Evolutionary conservation across 2,888 invertebrate species (phyloP), one percentile per base, ranked within the genome.

Genomic region (Phengaris alcon): DNA sequence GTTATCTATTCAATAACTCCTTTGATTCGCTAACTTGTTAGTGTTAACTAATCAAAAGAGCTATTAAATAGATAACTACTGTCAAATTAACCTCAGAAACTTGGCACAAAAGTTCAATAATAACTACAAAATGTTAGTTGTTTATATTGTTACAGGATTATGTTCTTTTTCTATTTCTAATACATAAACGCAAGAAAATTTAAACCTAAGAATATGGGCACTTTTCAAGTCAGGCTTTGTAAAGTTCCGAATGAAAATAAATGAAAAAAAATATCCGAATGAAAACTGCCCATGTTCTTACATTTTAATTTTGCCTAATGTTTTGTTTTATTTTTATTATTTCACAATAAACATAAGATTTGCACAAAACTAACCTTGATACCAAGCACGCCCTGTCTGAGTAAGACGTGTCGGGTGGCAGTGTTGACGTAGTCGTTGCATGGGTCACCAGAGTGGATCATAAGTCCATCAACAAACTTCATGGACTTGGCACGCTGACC

Each of bases 371-470:
- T 83, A 84, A 97, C 98, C 97, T 96, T 96, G 81, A 96, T 96
- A 81, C 96, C 96, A 74, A 96, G 93, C 81, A 96, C 96, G 84
- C 96, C 96, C 95, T 99, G 99, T 89, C 99, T 95, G 77, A 99
- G 95, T 84, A 99, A 95, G 54, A 99, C 99, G 90, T 99, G 99
- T 83, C 99, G 95, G 73, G 99, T 99, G 77, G 99, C 99, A 68
- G 97, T 97, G 92, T 99, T 99, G 75, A 99, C 99, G 84, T 99
- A 99, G 87, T 99, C 98, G 85, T 98, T 98, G 93, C 97, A 98
- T 54, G 99, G 99, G 92, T 99, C 98, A 88, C 99, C 99, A 82
- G 98, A 98, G 94, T 99, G 99, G 88, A 99, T 99, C 99, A 99
- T 99, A 78, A 99, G 95, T 79, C 99, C 99, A 85, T 99, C 99